These are phyloP conservation scores for Sphenodon punctatus DNA, from an alignment of 2,797 vertebrate species.

Conservation along the genomic window DNA sequence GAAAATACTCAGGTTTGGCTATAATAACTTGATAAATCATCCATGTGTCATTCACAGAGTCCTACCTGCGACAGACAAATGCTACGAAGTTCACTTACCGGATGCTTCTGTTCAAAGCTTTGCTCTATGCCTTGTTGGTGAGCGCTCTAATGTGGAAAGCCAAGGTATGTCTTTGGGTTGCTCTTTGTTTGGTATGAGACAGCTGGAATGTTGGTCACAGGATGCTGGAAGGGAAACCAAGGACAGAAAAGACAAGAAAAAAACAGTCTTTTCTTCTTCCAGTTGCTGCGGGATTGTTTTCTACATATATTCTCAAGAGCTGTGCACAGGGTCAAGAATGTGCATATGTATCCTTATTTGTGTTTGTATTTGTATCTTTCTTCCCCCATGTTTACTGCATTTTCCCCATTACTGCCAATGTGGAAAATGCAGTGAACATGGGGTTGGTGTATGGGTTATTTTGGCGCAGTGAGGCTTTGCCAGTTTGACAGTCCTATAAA, in stretches of 20 bases:
- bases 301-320: neutral
- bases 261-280: neutral
- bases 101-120: constrained; percentile 70
- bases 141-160: constrained; percentile 55
- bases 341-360: too few relatives aligned
- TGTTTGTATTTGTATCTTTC: too few relatives aligned
- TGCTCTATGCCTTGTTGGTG: constrained; percentile 67
- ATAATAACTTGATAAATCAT: neutral
- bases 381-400: too few relatives aligned
- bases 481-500: too few relatives aligned
- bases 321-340: too few relatives aligned
- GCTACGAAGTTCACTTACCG: constrained; percentile 71
- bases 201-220: neutral
- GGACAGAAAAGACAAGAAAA: neutral
- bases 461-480: too few relatives aligned
- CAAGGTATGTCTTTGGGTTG: constrained; percentile 42
- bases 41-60: constrained; percentile 42
- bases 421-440: too few relatives aligned
- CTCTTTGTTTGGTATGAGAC: neutral
- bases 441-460: too few relatives aligned
- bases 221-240: neutral
- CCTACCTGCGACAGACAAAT: constrained; percentile 57
- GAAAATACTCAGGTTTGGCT: rapidly evolving
- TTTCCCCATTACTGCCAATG: too few relatives aligned
- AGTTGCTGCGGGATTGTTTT: neutral